Percentiles rank a stretch among this genome's conserved stretches.
Evolutionary conservation across 2,888 invertebrate genomes (phyloP).

Genomic region (Xestia ashworthii): DNA sequence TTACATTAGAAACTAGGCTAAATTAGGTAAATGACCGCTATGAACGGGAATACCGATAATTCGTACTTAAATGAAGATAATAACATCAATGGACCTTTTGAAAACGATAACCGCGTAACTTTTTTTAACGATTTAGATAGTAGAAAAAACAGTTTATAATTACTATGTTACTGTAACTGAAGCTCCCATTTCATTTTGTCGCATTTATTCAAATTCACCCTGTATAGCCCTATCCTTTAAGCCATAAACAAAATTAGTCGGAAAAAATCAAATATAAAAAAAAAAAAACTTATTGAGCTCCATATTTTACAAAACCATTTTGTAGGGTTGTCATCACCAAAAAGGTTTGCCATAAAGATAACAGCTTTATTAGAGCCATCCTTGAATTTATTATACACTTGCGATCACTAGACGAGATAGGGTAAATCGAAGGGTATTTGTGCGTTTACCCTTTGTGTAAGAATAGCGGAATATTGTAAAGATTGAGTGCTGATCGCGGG

Average conservation of each 20-base stretch:
- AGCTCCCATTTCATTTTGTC: too few species aligned
- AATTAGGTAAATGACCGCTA: too few species aligned
- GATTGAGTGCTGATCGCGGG: slow-evolving; percentile 28
- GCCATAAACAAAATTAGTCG: slow-evolving; percentile 38
- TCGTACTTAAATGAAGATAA: too few species aligned
- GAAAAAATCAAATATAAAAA: background rate
- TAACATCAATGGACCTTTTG: too few species aligned
- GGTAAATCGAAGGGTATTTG: slow-evolving; percentile 41
- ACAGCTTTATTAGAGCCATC: slow-evolving; percentile 50
- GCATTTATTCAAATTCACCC: too few species aligned
- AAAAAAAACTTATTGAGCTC: slow-evolving; percentile 15
- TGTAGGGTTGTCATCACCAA: slow-evolving; percentile 33
- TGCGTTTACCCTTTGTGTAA: slow-evolving; percentile 29
- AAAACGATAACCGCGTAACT: too few species aligned
- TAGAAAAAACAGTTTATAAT: too few species aligned
- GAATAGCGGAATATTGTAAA: slow-evolving; percentile 6
- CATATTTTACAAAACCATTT: slow-evolving; percentile 52
- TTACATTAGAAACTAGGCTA: too few species aligned
- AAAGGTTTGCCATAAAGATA: slow-evolving; percentile 61
- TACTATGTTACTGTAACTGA: too few species aligned
- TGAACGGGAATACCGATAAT: too few species aligned
- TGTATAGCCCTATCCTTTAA: background rate
- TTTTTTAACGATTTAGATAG: too few species aligned
- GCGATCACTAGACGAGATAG: slow-evolving; percentile 52
- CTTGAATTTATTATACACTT: slow-evolving; percentile 60